Conservation (phyloP, 2,113 vertebrate species). For the Cottus gobio region DNA sequence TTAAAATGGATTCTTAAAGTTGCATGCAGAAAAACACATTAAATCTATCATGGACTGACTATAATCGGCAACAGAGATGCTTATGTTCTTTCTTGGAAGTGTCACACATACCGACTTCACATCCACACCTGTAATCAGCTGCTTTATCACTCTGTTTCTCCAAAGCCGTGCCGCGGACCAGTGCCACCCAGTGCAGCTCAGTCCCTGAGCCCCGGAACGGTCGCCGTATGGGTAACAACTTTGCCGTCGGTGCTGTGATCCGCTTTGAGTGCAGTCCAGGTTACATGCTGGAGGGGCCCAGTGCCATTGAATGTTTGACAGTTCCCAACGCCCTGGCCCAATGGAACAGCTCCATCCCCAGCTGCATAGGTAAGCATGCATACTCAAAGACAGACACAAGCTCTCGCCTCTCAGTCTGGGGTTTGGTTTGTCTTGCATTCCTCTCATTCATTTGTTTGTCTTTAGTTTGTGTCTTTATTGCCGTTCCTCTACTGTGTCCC, state of each 20-base stretch:
- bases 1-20: not conserved
- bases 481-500: not conserved
- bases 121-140: slow-evolving; percentile 4
- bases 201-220: slow-evolving; percentile 96
- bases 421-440: not conserved
- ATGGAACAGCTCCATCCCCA: slow-evolving; percentile 94
- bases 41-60: not conserved
- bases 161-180: slow-evolving; percentile 94
- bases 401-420: not conserved
- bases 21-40: not conserved
- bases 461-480: not conserved
- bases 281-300: slow-evolving; percentile 89
- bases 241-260: slow-evolving; percentile 90
- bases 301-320: slow-evolving; percentile 91
- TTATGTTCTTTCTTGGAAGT: not conserved
- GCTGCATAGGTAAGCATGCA: slow-evolving; percentile 87
- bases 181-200: slow-evolving; percentile 96
- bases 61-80: not conserved
- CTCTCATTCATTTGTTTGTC: not conserved
- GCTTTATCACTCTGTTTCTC: not conserved
- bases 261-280: slow-evolving; percentile 95
- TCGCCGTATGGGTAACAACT: slow-evolving; percentile 92
- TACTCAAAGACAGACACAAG: not conserved
- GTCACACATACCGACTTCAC: not conserved
- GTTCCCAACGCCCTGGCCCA: slow-evolving; percentile 94